Base-by-base conservation (phyloP, 2,113 vertebrate species). In the Lontra canadensis region DNA sequence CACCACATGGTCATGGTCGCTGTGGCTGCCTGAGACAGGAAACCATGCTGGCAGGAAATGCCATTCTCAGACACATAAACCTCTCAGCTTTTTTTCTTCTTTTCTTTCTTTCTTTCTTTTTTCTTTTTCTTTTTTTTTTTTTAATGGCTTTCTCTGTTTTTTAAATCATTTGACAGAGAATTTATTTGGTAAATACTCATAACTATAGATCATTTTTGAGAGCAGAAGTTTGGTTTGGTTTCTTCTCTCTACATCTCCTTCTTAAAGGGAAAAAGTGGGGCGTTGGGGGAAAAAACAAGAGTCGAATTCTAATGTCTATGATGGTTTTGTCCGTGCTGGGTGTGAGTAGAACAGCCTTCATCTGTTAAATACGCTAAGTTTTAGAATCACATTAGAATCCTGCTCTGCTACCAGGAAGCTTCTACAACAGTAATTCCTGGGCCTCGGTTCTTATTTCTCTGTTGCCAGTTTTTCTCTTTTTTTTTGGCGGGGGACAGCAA, bases 11-110 rank as follows among this genome's bases (percentile, higher is more conserved):
- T 90, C 83, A 90, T 29, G 63, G 31, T 90, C 83, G 89, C 96
- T 95, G 97, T 71, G 97, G 96, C 97, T 65, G 94, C 97, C 95
- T 49, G 34, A 97, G 98, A 98, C 98, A 98, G 97, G 98, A 99
- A 99, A 98, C 96, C 84, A 71, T 93, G 97, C 80, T 71, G 85
- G 92, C 98, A 98, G 98, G 97, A 99, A 98, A 97, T 98, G 93
- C 96, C 71, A 92, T 79, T 93, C 96, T 89, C 92, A 91, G 91
- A 97, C 88, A 57, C 95, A 96, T 97, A 86, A 98, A 98, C 96
- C 97, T 88, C 76, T 95, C 79, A 88, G 82, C 82, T 98, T 78
- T 65, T 85, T 65, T 47, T 74, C 15, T 29, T 47, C 44, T 84
- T 49, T 63, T 26, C 14, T 65, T 74, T 65, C 13, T 65, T 74